A percentile compares a stretch with the other conserved stretches of the same genome.
phyloP scores from a whole-genome alignment of 2,797 vertebrate species.

The Synanceia verrucosa region DNA sequence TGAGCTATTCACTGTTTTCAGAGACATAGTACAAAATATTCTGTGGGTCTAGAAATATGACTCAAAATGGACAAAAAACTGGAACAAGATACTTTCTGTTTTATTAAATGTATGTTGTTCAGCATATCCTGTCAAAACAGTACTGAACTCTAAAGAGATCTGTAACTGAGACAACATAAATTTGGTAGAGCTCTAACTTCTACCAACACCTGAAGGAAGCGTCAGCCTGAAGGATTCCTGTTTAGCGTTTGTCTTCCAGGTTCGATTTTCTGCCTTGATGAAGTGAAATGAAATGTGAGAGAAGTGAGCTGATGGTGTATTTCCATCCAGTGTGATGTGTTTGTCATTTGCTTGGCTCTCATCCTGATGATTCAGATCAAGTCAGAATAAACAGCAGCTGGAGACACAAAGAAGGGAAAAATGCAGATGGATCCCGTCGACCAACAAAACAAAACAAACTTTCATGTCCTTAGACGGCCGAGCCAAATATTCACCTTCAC shows the following conservation, averaged over 20 bases:
- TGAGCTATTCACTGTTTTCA: no score
- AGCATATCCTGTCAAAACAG: no score
- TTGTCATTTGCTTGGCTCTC: conserved; percentile 29
- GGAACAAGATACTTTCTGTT: no score
- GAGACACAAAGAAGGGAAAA: conserved; percentile 29
- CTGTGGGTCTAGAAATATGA: no score
- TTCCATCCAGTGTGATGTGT: background rate
- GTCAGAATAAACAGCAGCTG: conserved; percentile 40
- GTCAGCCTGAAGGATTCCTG: background rate
- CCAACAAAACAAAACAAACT: conserved; percentile 23
- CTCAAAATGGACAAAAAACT: no score
- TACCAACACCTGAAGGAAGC: background rate
- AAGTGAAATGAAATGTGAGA: background rate
- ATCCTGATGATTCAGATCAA: conserved; percentile 9
- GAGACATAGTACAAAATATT: no score
- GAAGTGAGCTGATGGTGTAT: background rate
- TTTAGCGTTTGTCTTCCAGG: background rate
- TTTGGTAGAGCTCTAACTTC: background rate
- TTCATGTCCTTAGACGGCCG: background rate
- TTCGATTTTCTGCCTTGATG: background rate
- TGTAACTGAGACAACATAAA: no score
- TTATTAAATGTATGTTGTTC: no score
- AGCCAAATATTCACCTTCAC: conserved; percentile 12
- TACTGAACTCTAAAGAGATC: no score
- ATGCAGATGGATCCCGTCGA: background rate